phyloP scores from a whole-genome alignment of 2,888 invertebrate genomes.

The Axea sp. region DNA sequence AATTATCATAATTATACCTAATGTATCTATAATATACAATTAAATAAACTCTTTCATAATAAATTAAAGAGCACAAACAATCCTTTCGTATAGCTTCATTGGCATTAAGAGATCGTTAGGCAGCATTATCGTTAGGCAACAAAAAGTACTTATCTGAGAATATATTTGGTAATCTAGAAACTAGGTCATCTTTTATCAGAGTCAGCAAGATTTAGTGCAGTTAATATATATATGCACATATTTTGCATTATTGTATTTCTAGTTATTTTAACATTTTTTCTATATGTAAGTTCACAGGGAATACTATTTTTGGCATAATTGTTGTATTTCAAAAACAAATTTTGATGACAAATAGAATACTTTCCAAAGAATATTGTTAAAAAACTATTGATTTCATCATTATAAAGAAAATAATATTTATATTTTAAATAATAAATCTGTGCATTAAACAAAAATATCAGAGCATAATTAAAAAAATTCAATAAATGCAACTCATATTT shows the following conservation, averaged over 20 bases:
- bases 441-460: slow-evolving; percentile 2
- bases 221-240: slow-evolving; percentile 18
- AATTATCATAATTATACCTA: not conserved
- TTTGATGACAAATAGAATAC: too few relatives aligned
- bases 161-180: slow-evolving; percentile 34
- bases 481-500: slow-evolving; percentile 32
- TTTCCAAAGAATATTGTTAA: too few relatives aligned
- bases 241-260: slow-evolving; percentile 7
- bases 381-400: too few relatives aligned
- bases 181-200: slow-evolving; percentile 27
- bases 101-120: slow-evolving; percentile 36
- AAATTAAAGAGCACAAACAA: too few relatives aligned
- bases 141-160: slow-evolving; percentile 30
- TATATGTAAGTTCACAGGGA: too few relatives aligned
- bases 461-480: slow-evolving; percentile 12
- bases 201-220: slow-evolving; percentile 18
- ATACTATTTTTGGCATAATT: too few relatives aligned
- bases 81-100: slow-evolving; percentile 5
- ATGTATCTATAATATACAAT: too few relatives aligned
- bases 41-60: too few relatives aligned
- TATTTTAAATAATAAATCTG: not conserved
- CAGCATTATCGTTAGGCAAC: slow-evolving; percentile 24
- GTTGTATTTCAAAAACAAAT: too few relatives aligned
- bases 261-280: slow-evolving; percentile 8
- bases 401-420: not conserved